Evolutionary conservation across 2,888 invertebrate genomes (phyloP).

Genomic region (Girardia tigrina): DNA sequence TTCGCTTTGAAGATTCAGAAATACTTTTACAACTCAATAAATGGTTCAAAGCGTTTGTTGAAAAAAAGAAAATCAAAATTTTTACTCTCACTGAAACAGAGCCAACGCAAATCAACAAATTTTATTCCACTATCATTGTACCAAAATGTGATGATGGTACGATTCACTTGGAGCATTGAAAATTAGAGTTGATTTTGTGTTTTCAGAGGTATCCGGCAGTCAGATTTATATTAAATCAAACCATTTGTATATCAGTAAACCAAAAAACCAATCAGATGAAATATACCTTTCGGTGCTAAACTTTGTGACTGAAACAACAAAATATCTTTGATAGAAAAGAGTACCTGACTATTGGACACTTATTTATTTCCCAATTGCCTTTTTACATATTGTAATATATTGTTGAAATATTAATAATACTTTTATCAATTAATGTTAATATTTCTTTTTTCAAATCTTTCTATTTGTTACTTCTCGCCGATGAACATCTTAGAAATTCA

Average conservation of each 20-base stretch:
- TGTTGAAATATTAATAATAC: no score
- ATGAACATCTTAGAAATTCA: no score
- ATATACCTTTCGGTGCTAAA: not conserved
- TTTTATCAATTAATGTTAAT: no score
- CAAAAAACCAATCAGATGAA: constrained; percentile 29
- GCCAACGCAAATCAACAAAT: constrained; percentile 7
- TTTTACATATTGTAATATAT: no score
- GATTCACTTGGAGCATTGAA: not conserved
- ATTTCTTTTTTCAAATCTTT: no score
- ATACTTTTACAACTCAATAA: not conserved
- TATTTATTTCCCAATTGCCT: no score
- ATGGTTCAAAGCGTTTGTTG: not conserved
- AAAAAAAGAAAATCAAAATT: not conserved
- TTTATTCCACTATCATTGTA: constrained; percentile 6
- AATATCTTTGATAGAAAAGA: no score
- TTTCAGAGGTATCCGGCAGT: no score
- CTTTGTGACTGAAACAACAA: constrained; percentile 6
- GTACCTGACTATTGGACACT: no score
- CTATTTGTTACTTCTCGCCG: no score
- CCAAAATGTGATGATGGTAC: not conserved
- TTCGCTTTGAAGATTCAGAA: not conserved
- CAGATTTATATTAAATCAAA: not conserved
- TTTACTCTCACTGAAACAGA: not conserved
- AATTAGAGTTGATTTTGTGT: not conserved
- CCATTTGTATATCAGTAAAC: constrained; percentile 35